A percentile compares a stretch with the other conserved stretches of the same genome.
phyloP scores from a whole-genome alignment of 2,797 vertebrate genomes.

The Phrynocephalus guinanensis region DNA sequence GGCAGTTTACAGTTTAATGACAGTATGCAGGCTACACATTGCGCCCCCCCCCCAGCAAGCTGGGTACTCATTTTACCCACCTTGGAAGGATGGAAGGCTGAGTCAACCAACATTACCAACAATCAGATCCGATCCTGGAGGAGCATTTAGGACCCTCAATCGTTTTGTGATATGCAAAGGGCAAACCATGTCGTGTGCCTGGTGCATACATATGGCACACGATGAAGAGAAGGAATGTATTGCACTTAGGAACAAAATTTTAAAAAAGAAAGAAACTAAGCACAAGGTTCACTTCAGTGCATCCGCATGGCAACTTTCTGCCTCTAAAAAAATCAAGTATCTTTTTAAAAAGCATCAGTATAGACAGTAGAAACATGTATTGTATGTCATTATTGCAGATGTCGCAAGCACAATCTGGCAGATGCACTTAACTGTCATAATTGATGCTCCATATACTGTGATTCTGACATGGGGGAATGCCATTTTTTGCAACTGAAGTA shows the following conservation, averaged over 20 bases:
- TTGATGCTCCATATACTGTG: not conserved
- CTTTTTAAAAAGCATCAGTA: not conserved
- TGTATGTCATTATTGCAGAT: not conserved
- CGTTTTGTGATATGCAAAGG: constrained; percentile 12
- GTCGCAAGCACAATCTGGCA: not conserved
- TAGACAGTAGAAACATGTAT: not conserved
- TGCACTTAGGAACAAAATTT: not conserved
- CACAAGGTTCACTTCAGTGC: not conserved
- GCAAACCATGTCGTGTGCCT: not conserved
- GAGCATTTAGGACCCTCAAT: constrained; percentile 25
- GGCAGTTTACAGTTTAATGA: too few species aligned
- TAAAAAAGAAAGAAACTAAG: not conserved
- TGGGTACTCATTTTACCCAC: too few species aligned
- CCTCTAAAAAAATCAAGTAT: not conserved
- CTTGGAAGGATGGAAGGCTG: too few species aligned
- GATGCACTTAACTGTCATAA: not conserved
- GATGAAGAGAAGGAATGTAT: not conserved
- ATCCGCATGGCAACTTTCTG: not conserved
- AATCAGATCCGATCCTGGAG: too few species aligned
- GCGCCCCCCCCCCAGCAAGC: too few species aligned
- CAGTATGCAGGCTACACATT: too few species aligned
- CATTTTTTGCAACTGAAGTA: not conserved
- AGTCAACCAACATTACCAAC: too few species aligned
- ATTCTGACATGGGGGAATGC: not conserved
- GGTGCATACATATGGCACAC: not conserved